Evolutionary conservation across 2,797 vertebrate genomes (phyloP).

Genomic region (Pipistrellus pygmaeus): DNA sequence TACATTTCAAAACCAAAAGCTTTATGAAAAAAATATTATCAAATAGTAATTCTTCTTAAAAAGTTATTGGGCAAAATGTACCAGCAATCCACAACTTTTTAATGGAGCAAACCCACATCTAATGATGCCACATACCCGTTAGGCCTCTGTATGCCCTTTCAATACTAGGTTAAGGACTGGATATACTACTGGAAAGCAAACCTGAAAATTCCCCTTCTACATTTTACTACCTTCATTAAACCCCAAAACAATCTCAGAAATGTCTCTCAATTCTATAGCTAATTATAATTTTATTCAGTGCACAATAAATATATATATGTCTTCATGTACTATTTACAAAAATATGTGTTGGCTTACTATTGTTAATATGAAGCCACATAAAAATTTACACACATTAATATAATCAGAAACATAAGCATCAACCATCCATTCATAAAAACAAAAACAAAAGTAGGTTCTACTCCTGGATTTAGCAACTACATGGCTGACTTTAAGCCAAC

Average conservation of each 20-base stretch:
- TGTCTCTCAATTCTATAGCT: neutral
- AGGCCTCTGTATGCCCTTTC: neutral
- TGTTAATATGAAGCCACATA: neutral
- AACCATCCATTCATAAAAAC: neutral
- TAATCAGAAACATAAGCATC: neutral
- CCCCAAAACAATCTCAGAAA: neutral
- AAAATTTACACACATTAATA: neutral
- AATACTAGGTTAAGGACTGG: neutral
- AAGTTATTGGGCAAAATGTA: neutral
- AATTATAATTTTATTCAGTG: conserved; percentile 40
- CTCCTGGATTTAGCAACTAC: neutral
- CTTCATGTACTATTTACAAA: conserved; percentile 11
- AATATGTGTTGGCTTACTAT: neutral
- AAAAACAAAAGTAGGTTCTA: conserved; percentile 22
- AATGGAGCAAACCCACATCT: neutral
- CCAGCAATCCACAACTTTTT: neutral
- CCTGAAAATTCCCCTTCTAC: neutral
- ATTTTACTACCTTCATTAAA: neutral
- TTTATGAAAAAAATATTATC: neutral
- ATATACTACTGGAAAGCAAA: neutral
- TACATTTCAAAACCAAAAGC: conserved; percentile 13
- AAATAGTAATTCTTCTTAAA: conserved; percentile 25
- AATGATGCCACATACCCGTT: neutral
- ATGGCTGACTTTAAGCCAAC: conserved; percentile 2
- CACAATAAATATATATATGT: neutral